These are phyloP conservation scores for Trichonephila clavipes DNA, from an alignment of 1,140 invertebrate species.

Conservation along the genomic window DNA sequence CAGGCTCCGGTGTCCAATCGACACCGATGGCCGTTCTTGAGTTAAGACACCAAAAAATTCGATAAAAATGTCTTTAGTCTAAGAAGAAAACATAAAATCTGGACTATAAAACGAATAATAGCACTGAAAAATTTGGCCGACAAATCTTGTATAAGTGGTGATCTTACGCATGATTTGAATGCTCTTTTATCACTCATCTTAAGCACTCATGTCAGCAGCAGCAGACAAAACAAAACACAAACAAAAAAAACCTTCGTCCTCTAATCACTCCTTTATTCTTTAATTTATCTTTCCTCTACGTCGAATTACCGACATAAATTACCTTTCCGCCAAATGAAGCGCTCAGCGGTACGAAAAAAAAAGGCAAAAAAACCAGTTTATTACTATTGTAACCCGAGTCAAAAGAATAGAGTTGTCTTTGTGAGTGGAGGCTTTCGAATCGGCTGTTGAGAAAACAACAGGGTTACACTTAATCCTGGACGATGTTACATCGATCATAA, in stretches of 20 bases:
- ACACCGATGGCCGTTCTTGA: too few relatives aligned
- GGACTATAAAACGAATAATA: too few relatives aligned
- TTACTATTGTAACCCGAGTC: neutral
- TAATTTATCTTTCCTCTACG: neutral
- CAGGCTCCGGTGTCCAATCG: too few relatives aligned
- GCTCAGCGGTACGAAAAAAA: neutral
- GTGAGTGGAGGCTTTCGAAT: neutral
- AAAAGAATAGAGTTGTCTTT: slow-evolving; percentile 16
- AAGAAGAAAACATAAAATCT: too few relatives aligned
- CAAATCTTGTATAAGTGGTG: too few relatives aligned
- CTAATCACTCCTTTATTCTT: neutral
- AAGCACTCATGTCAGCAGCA: too few relatives aligned
- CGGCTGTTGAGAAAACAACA: neutral
- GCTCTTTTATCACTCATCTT: too few relatives aligned
- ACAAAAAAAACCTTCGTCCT: neutral
- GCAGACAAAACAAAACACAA: neutral
- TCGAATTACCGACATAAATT: slow-evolving; percentile 19
- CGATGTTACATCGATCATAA: slow-evolving; percentile 1
- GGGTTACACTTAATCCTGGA: neutral
- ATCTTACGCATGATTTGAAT: too few relatives aligned
- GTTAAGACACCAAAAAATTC: too few relatives aligned
- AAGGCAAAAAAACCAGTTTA: neutral
- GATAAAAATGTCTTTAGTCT: too few relatives aligned
- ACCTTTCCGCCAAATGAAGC: neutral
- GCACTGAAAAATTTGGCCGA: too few relatives aligned